phyloP scores from a whole-genome alignment of 2,113 vertebrate genomes.

The Zosterops borbonicus region DNA sequence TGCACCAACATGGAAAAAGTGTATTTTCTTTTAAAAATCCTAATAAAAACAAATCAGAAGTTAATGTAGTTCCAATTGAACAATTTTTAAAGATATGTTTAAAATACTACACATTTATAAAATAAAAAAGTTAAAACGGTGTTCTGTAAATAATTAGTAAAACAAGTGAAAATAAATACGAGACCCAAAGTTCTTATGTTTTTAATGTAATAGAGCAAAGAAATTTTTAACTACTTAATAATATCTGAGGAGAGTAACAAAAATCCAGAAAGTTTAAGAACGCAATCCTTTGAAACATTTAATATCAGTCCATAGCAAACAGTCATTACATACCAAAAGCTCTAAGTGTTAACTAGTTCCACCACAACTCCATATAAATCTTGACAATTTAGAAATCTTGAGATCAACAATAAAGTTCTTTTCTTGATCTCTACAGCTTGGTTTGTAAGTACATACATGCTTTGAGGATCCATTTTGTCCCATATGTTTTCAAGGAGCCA shows the following conservation, averaged over 20 bases:
- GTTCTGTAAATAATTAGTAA: conserved; percentile 82
- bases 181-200: conserved; percentile 93
- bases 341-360: conserved; percentile 83
- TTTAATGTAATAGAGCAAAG: conserved; percentile 97
- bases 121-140: conserved; percentile 78
- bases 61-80: conserved; percentile 73
- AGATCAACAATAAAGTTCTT: conserved; percentile 74
- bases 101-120: conserved; percentile 81
- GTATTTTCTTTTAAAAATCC: conserved; percentile 62
- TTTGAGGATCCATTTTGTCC: conserved; percentile 74
- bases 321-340: conserved; percentile 83
- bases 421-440: conserved; percentile 85
- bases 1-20: conserved; percentile 78
- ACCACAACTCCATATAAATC: conserved; percentile 81
- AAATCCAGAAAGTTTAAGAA: conserved; percentile 89
- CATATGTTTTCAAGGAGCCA: conserved; percentile 73
- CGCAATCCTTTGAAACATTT: conserved; percentile 90
- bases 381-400: conserved; percentile 80
- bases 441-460: conserved; percentile 78
- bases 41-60: conserved; percentile 76
- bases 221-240: conserved; percentile 84
- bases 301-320: conserved; percentile 83
- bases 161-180: conserved; percentile 84
- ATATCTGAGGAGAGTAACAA: conserved; percentile 85
- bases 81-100: conserved; percentile 73